These are phyloP conservation scores for Lasiurus borealis DNA, from an alignment of 2,113 vertebrate genomes.

Conservation along the genomic window DNA sequence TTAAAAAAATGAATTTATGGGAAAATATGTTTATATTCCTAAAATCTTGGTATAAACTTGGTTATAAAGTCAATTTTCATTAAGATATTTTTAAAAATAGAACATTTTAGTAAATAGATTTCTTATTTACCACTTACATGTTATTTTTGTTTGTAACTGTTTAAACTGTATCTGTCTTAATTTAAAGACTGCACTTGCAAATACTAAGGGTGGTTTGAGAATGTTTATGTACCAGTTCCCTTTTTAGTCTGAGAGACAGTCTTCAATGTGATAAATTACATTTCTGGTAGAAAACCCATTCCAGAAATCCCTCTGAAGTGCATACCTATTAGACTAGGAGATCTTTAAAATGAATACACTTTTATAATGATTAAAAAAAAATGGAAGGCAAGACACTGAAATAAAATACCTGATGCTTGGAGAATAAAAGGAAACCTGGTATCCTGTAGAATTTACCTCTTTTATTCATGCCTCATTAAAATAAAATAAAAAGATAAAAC, in stretches of 20 bases:
- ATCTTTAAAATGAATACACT: slow-evolving; percentile 78
- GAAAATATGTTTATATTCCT: not conserved
- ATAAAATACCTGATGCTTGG: slow-evolving; percentile 45
- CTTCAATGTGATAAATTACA: slow-evolving; percentile 75
- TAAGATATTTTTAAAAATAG: not conserved
- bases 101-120: not conserved
- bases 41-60: not conserved
- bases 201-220: slow-evolving; percentile 35
- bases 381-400: slow-evolving; percentile 65
- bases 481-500: not conserved
- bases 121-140: not conserved
- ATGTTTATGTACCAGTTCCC: slow-evolving; percentile 76
- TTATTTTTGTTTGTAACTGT: slow-evolving; percentile 6
- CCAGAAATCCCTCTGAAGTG: slow-evolving; percentile 68
- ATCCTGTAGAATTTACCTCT: slow-evolving; percentile 49
- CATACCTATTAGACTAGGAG: slow-evolving; percentile 70
- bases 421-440: slow-evolving; percentile 36
- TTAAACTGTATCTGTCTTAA: slow-evolving; percentile 31
- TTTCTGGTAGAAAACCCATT: slow-evolving; percentile 74
- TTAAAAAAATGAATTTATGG: not conserved
- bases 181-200: slow-evolving; percentile 68
- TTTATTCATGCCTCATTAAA: slow-evolving; percentile 35
- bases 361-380: slow-evolving; percentile 77
- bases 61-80: not conserved
- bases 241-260: slow-evolving; percentile 73